These are phyloP conservation scores for Numida meleagris DNA, from an alignment of 2,113 vertebrate genomes.

Conservation along the genomic window DNA sequence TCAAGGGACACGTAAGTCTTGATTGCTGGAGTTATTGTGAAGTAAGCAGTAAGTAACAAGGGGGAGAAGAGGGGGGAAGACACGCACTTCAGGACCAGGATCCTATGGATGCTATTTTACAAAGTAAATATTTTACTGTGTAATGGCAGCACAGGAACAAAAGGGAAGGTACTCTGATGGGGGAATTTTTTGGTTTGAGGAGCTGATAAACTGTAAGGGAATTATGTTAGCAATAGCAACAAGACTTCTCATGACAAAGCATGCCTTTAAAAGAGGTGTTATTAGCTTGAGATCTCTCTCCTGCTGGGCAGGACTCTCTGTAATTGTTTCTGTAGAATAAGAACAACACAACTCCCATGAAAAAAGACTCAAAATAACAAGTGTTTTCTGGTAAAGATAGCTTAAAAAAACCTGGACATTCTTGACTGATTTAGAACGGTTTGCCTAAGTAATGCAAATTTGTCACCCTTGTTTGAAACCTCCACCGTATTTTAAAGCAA, in stretches of 20 bases:
- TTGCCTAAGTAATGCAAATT: not conserved
- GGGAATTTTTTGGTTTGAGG: not conserved
- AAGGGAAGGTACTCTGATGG: not conserved
- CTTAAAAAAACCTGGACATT: not conserved
- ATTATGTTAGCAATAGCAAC: not conserved
- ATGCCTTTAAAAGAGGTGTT: not conserved
- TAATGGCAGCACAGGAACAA: not conserved
- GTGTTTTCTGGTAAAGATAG: not conserved
- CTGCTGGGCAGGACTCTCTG: not conserved
- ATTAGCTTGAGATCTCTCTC: not conserved
- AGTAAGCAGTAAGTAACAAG: not conserved
- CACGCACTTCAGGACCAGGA: not conserved
- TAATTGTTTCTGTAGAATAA: not conserved
- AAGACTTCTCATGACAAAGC: not conserved
- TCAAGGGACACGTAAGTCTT: not conserved
- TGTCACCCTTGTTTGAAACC: not conserved
- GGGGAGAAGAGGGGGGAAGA: not conserved
- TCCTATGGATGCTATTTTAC: not conserved
- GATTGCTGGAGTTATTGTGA: constrained; percentile 26
- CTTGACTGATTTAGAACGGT: not conserved
- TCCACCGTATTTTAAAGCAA: not conserved
- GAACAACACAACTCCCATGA: not conserved
- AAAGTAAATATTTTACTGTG: not conserved
- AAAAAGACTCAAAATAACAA: not conserved
- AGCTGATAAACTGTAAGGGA: not conserved